phyloP scores from a whole-genome alignment of 2,888 invertebrate genomes.

The Artemia sp. region DNA sequence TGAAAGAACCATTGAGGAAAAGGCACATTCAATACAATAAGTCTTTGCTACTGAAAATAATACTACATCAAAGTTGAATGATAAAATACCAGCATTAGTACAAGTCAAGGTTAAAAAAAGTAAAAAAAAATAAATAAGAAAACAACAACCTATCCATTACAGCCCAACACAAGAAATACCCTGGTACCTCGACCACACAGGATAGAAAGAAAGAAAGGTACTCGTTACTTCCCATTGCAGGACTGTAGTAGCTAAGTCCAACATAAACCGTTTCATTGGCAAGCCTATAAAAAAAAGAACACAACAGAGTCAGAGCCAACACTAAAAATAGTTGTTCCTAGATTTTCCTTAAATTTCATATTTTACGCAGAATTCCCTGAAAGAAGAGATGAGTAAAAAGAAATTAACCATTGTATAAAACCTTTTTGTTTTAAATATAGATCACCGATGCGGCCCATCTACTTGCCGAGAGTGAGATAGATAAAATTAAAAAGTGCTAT shows the following conservation, averaged over 20 bases:
- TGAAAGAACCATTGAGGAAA: no score
- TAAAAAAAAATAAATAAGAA: neutral
- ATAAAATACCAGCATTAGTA: neutral
- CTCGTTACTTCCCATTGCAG: slow-evolving; percentile 67
- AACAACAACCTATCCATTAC: slow-evolving; percentile 62
- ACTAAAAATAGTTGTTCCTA: no score
- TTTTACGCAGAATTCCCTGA: no score
- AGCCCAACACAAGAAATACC: slow-evolving; percentile 69
- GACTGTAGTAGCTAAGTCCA: slow-evolving; percentile 76
- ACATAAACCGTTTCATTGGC: slow-evolving; percentile 83
- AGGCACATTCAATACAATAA: neutral
- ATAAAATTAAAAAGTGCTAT: no score
- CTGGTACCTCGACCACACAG: slow-evolving; percentile 70
- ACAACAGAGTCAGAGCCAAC: no score
- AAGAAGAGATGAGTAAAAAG: no score
- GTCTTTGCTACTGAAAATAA: neutral
- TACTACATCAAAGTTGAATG: no score
- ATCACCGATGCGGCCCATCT: no score
- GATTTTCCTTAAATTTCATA: no score
- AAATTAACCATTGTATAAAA: no score
- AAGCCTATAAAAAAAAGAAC: slow-evolving; percentile 39
- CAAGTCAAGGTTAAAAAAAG: neutral
- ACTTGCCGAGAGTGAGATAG: no score
- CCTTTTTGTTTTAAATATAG: no score
- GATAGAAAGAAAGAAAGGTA: slow-evolving; percentile 75